Percentiles rank a stretch among this genome's conserved stretches.
These are phyloP conservation scores for Volucella inanis DNA, from an alignment of 2,888 invertebrate species.

Conservation along the genomic window DNA sequence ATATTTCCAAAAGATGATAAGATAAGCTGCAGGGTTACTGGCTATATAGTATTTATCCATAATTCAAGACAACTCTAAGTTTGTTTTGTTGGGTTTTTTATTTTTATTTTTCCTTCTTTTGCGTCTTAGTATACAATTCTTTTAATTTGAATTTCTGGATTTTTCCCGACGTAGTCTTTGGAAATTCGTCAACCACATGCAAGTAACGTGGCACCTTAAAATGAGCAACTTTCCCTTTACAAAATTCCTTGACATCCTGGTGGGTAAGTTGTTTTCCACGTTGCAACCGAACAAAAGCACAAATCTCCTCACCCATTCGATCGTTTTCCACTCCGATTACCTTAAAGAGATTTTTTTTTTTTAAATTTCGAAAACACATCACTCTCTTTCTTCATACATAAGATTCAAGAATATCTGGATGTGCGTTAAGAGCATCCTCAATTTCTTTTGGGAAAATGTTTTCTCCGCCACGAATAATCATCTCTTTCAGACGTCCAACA, in stretches of 20 bases:
- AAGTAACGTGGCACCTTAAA: conserved; percentile 91
- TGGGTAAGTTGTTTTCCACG: conserved; percentile 83
- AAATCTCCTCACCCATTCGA: conserved; percentile 89
- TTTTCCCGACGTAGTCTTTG: conserved; percentile 91
- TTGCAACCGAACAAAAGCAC: conserved; percentile 86
- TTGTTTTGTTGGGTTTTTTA: no score
- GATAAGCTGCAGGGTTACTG: no score
- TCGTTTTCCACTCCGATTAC: conserved; percentile 88
- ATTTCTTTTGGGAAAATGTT: conserved; percentile 92
- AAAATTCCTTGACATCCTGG: conserved; percentile 86
- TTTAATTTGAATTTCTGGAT: conserved; percentile 87
- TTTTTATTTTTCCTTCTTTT: no score
- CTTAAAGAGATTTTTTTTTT: conserved; percentile 78
- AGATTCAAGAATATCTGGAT: conserved; percentile 87
- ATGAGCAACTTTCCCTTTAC: conserved; percentile 88
- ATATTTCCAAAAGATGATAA: no score
- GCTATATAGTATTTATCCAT: no score
- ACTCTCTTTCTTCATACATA: conserved; percentile 84
- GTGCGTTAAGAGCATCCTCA: conserved; percentile 88
- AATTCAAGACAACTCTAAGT: no score
- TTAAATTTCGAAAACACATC: no score
- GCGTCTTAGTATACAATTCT: conserved; percentile 75
- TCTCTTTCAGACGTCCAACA: conserved; percentile 89
- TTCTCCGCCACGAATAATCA: conserved; percentile 92
- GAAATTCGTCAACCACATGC: conserved; percentile 86